Percentiles rank a stretch among this genome's conserved stretches.
Conservation (phyloP, 2,113 vertebrate genomes). For the Oxyruncus cristatus region DNA sequence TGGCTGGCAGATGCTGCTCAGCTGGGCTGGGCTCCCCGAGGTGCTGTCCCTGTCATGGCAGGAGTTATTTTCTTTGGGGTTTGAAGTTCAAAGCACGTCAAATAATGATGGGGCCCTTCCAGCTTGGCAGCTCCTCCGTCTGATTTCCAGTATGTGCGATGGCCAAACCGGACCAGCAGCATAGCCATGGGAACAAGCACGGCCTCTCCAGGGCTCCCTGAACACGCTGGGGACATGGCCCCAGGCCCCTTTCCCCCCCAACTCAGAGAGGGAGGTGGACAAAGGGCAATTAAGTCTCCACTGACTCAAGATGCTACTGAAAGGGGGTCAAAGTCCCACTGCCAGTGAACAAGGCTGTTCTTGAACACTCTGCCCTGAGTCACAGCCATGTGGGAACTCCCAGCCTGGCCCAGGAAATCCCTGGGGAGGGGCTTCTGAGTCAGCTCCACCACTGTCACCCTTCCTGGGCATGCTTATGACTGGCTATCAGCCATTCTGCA, state of each 20-base stretch:
- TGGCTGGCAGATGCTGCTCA: neutral
- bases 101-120: neutral
- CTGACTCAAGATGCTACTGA: neutral
- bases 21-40: neutral
- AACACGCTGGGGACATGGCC: neutral
- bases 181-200: neutral
- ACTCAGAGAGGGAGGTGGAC: neutral
- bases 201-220: neutral
- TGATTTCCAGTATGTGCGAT: neutral
- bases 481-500: neutral
- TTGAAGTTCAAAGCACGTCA: slow-evolving; percentile 27
- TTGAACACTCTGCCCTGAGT: neutral
- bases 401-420: neutral
- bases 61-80: slow-evolving; percentile 20
- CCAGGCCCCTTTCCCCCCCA: neutral
- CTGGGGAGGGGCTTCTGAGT: neutral
- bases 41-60: neutral
- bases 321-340: neutral
- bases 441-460: neutral
- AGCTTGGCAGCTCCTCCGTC: neutral
- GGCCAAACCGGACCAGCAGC: neutral
- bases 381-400: neutral
- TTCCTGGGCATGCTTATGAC: neutral
- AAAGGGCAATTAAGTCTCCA: neutral
- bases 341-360: neutral